A percentile compares a stretch with the other conserved stretches of the same genome.
Conservation (phyloP, 2,797 vertebrate genomes). For the Macropodus opercularis region DNA sequence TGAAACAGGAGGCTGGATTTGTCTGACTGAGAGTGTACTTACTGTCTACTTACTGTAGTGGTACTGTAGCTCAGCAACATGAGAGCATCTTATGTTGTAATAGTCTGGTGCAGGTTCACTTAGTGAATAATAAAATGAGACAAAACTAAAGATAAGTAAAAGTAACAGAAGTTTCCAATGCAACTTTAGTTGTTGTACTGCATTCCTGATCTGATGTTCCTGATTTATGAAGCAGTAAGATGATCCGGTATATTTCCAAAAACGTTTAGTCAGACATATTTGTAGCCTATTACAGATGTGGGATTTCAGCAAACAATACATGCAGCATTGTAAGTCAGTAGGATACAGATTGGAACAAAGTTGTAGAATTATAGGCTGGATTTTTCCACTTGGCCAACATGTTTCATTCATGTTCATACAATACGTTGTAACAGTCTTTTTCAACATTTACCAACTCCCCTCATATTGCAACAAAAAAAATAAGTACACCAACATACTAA, state of each 20-base stretch:
- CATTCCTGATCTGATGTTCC: no score
- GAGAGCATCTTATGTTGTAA: no score
- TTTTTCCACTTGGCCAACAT: not conserved
- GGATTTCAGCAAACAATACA: slow-evolving; percentile 28
- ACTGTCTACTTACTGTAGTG: no score
- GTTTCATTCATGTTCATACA: not conserved
- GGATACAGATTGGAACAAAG: not conserved
- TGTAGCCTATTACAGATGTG: not conserved
- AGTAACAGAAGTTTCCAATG: no score
- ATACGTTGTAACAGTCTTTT: not conserved
- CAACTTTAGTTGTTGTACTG: no score
- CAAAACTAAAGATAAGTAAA: no score
- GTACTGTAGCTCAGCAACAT: no score
- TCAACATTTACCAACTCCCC: not conserved
- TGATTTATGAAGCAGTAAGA: no score
- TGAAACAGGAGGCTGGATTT: not conserved
- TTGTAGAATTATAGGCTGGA: no score
- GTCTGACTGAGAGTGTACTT: not conserved
- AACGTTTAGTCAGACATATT: not conserved
- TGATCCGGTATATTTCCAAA: not conserved
- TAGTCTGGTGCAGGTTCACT: no score
- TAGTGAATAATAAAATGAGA: no score
- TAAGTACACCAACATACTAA: slow-evolving; percentile 18
- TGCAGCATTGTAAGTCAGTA: slow-evolving; percentile 4
- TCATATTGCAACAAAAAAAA: no score